phyloP scores from a whole-genome alignment of 2,888 invertebrate species.

The Erynnis tages region DNA sequence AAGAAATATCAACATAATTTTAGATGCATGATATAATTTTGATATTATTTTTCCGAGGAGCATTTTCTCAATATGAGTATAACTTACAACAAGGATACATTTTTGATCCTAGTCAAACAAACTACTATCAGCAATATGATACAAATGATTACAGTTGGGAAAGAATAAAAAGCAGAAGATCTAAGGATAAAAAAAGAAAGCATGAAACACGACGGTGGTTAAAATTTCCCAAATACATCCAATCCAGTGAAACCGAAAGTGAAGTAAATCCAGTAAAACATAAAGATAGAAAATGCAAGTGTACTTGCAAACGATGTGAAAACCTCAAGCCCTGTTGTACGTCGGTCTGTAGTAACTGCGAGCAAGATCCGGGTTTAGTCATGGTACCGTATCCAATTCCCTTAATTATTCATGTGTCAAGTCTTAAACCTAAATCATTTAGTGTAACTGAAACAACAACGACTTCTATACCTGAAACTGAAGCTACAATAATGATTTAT shows the following conservation, averaged over 20 bases:
- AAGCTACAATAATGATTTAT: background rate
- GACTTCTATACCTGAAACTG: constrained; percentile 1
- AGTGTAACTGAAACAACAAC: constrained; percentile 6
- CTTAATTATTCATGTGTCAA: constrained; percentile 6
- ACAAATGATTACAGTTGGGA: constrained; percentile 8
- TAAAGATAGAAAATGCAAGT: constrained; percentile 18
- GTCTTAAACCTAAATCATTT: constrained; percentile 3
- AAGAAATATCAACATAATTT: background rate
- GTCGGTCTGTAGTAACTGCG: constrained; percentile 30
- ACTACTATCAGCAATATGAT: constrained; percentile 18
- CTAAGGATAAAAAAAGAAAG: background rate
- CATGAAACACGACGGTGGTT: background rate
- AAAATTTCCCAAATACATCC: constrained; percentile 4
- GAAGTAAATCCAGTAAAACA: too few species aligned
- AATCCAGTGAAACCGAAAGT: constrained; percentile 19
- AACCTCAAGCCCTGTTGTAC: constrained; percentile 32
- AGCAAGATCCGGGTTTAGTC: constrained; percentile 17
- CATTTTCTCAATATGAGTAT: constrained; percentile 5
- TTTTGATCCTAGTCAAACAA: constrained; percentile 7
- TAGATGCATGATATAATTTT: background rate
- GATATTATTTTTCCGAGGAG: background rate
- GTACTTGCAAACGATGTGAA: constrained; percentile 34
- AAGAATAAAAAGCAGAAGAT: constrained; percentile 5
- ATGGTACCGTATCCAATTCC: constrained; percentile 35
- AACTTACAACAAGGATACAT: background rate